Evolutionary conservation across 2,888 invertebrate genomes (phyloP).

Genomic region (Tiphia femorata): DNA sequence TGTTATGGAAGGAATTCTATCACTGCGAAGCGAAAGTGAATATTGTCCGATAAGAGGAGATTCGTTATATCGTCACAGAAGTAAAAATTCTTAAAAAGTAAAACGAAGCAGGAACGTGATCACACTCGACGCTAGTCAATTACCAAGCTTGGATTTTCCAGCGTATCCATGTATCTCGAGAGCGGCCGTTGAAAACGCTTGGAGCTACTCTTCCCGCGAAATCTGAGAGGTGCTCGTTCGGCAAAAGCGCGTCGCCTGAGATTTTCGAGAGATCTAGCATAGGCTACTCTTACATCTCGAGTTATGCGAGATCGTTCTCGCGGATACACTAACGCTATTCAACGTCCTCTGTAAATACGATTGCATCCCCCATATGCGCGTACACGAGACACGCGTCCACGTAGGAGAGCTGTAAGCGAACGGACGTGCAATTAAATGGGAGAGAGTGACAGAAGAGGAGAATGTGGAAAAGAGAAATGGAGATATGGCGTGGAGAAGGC

Average conservation of each 20-base stretch:
- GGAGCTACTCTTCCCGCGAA: too few relatives aligned
- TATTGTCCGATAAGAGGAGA: neutral
- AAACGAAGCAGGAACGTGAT: constrained; percentile 1
- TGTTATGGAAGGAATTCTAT: neutral
- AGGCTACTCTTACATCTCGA: constrained; percentile 46
- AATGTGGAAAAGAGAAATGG: constrained; percentile 21
- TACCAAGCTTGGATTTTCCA: constrained; percentile 52
- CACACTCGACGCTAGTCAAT: constrained; percentile 64
- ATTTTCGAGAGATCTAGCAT: too few relatives aligned
- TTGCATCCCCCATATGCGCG: constrained; percentile 28
- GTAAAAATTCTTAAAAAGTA: neutral
- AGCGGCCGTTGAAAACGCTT: too few relatives aligned
- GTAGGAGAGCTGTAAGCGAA: neutral
- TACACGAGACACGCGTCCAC: neutral
- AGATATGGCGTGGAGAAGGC: constrained; percentile 3
- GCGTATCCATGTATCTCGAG: constrained; percentile 45
- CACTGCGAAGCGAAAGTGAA: neutral
- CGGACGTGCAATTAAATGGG: neutral
- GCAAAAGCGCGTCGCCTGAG: neutral
- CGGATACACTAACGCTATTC: constrained; percentile 36
- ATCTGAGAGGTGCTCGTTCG: too few relatives aligned
- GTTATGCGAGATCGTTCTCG: constrained; percentile 39
- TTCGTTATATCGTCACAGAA: too few relatives aligned
- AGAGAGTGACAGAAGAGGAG: neutral
- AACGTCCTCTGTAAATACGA: constrained; percentile 53